These are phyloP conservation scores for Drosophila saltans DNA, from an alignment of 1,140 invertebrate genomes.

Conservation along the genomic window DNA sequence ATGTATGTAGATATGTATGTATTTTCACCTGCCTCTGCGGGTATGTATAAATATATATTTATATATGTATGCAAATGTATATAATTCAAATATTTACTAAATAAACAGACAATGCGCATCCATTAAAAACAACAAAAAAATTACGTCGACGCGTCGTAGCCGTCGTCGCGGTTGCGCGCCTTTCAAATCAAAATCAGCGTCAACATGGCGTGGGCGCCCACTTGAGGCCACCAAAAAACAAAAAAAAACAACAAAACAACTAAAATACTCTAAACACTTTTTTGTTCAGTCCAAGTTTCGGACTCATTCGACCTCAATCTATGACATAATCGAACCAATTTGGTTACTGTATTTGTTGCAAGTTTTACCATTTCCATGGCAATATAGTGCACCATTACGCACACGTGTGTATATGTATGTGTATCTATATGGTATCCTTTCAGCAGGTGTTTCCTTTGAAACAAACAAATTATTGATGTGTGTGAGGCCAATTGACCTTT, in stretches of 20 bases:
- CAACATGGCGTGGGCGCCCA: constrained; percentile 61
- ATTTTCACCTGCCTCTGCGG: constrained; percentile 8
- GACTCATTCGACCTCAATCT: constrained; percentile 34
- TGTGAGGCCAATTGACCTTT: constrained; percentile 44
- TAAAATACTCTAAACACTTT: constrained; percentile 17
- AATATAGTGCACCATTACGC: constrained; percentile 16
- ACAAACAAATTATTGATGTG: constrained; percentile 42
- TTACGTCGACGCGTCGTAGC: constrained; percentile 20
- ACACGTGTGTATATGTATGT: background rate
- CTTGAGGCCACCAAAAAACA: constrained; percentile 28
- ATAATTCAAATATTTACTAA: constrained; percentile 67
- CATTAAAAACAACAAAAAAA: constrained; percentile 36
- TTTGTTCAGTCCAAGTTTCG: constrained; percentile 12
- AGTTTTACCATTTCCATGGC: constrained; percentile 43
- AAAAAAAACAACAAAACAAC: constrained; percentile 25
- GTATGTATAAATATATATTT: background rate
- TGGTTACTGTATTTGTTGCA: constrained; percentile 29
- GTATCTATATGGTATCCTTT: background rate
- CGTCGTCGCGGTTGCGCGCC: constrained; percentile 67
- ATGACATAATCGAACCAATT: constrained; percentile 53
- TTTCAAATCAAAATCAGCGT: constrained; percentile 44
- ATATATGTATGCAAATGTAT: constrained; percentile 19
- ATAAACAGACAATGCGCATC: constrained; percentile 63
- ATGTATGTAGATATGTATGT: background rate
- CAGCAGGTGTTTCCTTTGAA: constrained; percentile 32